Evolutionary conservation across 1,140 invertebrate species (phyloP).

Genomic region (Eumeta japonica): DNA sequence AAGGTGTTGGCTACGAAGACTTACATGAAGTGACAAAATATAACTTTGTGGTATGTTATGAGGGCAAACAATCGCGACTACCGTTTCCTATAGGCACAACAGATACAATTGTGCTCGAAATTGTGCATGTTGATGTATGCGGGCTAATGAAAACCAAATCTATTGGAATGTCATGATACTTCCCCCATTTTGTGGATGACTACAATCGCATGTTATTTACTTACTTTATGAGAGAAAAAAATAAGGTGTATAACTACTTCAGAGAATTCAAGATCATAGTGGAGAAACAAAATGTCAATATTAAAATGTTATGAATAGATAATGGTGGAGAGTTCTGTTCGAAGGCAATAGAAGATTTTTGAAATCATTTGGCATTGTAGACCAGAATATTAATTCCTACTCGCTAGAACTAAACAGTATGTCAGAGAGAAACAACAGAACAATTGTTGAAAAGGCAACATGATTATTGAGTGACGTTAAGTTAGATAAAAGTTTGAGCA

Average conservation of each 20-base stretch:
- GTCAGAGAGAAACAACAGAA: constrained; percentile 33
- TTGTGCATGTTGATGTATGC: constrained; percentile 23
- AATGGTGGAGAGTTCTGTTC: too few species aligned
- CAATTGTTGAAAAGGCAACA: constrained; percentile 24
- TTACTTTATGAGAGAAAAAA: constrained; percentile 4
- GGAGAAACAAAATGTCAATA: too few species aligned
- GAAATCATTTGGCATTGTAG: too few species aligned
- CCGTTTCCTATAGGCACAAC: constrained; percentile 13
- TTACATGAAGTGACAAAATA: constrained; percentile 2
- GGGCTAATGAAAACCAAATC: too few species aligned
- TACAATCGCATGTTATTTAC: constrained; percentile 4
- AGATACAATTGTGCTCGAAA: constrained; percentile 14
- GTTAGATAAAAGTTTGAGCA: constrained; percentile 16
- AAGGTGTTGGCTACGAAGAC: constrained; percentile 8
- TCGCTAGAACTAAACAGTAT: too few species aligned
- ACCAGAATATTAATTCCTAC: too few species aligned
- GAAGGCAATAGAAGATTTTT: too few species aligned
- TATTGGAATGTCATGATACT: constrained; percentile 2
- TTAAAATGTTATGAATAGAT: too few species aligned
- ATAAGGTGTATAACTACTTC: constrained; percentile 1
- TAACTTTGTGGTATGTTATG: constrained; percentile 16
- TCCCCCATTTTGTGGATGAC: constrained; percentile 2
- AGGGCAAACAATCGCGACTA: constrained; percentile 17
- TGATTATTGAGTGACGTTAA: constrained; percentile 24
- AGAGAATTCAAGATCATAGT: constrained; percentile 1